Evolutionary conservation across 2,888 invertebrate genomes (phyloP), one percentile per base, ranked within the genome.

Genomic region (Meliscaeva auricollis): DNA sequence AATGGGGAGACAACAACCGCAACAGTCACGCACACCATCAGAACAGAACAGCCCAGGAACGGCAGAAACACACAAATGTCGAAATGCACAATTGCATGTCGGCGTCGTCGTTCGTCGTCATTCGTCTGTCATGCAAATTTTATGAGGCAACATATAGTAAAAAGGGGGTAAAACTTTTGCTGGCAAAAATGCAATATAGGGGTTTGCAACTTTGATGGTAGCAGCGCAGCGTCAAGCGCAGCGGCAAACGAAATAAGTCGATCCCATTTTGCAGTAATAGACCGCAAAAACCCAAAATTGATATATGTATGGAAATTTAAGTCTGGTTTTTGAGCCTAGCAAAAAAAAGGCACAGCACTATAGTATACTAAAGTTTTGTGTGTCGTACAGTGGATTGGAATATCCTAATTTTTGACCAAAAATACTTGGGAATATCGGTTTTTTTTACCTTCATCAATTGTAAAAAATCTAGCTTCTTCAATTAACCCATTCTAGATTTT

Each of bases 41-140:
- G 11, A 38, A 9, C 13, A 9, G 38, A 26, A 26, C 26, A 26
- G 26, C 26, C 26, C 50, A n/a, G n/a, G n/a, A n/a, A n/a, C n/a
- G n/a, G n/a, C 11, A 41, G 15, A n/a, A n/a, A n/a, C 22, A 62
- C 50, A 58, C 13, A 64, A 26, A 46, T 15, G 26, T 5, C 30
- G 20, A 78, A 74, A 58, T 83, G 83, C 69, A 74, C 83, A 79
- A 41, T 78, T 78, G 80, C 75, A 70, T 76, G 81, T 38, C 13
- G n/a, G n/a, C n/a, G n/a, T n/a, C n/a, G 38, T 38, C 26, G 26
- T 76, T n/a, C n/a, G 38, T 38, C 26, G 26, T 76, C 62, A 58
- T 68, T 58, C 58, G 64, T 64, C 78, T 78, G 69, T 83, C 78
- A 83, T 83, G 83, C 83, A 83, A 83, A 79, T 83, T 83, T 79